Evolutionary conservation across 1,140 invertebrate species (phyloP).

Genomic region (Odontomachus brunneus): DNA sequence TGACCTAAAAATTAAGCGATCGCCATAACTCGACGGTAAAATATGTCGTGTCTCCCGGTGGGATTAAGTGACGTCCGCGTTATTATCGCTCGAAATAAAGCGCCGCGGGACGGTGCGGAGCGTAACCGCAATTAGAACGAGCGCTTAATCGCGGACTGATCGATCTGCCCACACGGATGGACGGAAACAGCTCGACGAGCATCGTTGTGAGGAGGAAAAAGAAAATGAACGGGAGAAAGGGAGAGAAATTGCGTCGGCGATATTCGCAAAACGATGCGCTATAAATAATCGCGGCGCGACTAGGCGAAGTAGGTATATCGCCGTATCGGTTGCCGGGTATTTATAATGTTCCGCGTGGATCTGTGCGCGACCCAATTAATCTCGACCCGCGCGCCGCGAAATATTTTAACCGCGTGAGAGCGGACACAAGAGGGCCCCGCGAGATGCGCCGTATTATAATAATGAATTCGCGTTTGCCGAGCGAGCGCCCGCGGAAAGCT

Average conservation of each 20-base stretch:
- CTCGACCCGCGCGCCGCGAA: neutral
- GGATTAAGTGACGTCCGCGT: conserved; percentile 22
- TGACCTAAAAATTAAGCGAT: conserved; percentile 61
- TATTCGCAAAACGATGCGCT: neutral
- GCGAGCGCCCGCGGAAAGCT: neutral
- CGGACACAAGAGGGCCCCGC: neutral
- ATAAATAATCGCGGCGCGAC: conserved; percentile 17
- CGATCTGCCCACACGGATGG: neutral
- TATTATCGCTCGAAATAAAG: conserved; percentile 31
- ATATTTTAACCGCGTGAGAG: conserved; percentile 34
- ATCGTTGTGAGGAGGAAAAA: too few relatives aligned
- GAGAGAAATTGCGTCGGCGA: neutral
- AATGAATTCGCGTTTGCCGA: conserved; percentile 43
- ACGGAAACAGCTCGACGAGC: neutral
- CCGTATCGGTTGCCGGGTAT: neutral
- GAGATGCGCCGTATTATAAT: conserved; percentile 7
- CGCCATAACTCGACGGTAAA: conserved; percentile 47
- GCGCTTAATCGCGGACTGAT: neutral
- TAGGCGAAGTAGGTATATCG: neutral
- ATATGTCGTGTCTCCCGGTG: conserved; percentile 18
- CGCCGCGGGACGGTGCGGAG: neutral
- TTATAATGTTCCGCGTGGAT: conserved; percentile 31
- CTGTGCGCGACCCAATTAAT: conserved; percentile 43
- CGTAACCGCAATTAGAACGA: neutral
- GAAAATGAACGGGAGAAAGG: too few relatives aligned